Evolutionary conservation across 2,113 vertebrate genomes (phyloP), one percentile per base, ranked within the genome.

Genomic region (Coracopsis vasa): DNA sequence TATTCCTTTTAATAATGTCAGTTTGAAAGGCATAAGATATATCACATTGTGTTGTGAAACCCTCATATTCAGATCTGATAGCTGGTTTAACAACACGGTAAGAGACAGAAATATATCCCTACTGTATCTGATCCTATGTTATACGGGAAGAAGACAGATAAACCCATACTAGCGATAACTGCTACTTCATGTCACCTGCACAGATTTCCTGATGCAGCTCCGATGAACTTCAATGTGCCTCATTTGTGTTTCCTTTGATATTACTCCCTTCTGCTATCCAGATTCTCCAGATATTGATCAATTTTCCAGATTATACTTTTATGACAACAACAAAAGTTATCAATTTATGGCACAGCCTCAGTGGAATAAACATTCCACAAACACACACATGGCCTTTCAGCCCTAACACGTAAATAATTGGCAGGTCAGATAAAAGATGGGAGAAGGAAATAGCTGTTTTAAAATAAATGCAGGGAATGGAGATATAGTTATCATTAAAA

Each of bases 81-180:
- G 78, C 10, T 5, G 2, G 19, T 75, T 74, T 47, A 61, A 47
- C 28, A 82, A 5, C 7, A 1, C 0, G 0, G 9, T 66, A 25
- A 84, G 53, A 66, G 18, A 71, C 0, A 1, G 51, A 92, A 90
- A 51, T 20, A 16, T 13, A 53, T 17, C 17, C 39, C 23, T 16
- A 5, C 17, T n/a, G 7, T 42, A 69, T 39, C 60, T 42, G 19
- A 64, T 86, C 33, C 35, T 61, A 11, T 28, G 48, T 37, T n/a
- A 17, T 8, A 81, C 19, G 11, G 14, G 17, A 80, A 64, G 23
- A 71, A 69, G 37, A 77, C 16, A 81, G 56, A 72, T 7, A 86
- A 95, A 56, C 7, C 28, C 6, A 0, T 21, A 11, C 51, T n/a
- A 12, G 39, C 37, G 58, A 56, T 13, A 80, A 39, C 24, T 61